These are phyloP conservation scores for Cataglyphis altisquamis DNA, from an alignment of 2,888 invertebrate genomes.

Conservation along the genomic window DNA sequence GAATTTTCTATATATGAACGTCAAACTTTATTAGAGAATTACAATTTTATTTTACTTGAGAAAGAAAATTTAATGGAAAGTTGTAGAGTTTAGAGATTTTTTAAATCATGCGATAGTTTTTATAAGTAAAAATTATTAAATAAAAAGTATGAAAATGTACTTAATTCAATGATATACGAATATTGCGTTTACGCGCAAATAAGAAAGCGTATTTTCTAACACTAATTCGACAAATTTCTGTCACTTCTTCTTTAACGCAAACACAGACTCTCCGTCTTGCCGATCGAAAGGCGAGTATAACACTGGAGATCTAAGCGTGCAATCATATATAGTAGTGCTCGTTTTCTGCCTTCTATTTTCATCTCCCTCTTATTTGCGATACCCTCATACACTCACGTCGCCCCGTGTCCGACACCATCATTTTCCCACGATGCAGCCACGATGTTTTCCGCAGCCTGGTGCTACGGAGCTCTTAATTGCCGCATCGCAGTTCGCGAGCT, in stretches of 20 bases:
- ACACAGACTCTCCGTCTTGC: slow-evolving; percentile 83
- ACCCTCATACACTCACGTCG: slow-evolving; percentile 37
- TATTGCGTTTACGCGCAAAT: background rate
- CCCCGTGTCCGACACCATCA: slow-evolving; percentile 19
- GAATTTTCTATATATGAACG: background rate
- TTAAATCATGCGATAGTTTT: background rate
- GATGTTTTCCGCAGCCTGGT: slow-evolving; percentile 59
- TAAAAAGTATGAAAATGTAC: background rate
- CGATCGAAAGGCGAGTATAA: slow-evolving; percentile 85
- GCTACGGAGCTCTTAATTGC: slow-evolving; percentile 71
- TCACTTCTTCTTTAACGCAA: slow-evolving; percentile 82
- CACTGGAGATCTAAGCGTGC: slow-evolving; percentile 58
- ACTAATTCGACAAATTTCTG: slow-evolving; percentile 81
- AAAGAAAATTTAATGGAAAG: background rate
- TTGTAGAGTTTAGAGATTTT: background rate
- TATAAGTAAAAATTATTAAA: background rate
- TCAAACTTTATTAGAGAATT: background rate
- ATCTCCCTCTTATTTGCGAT: slow-evolving; percentile 57
- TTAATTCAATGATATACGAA: background rate
- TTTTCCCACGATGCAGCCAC: slow-evolving; percentile 59
- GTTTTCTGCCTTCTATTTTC: slow-evolving; percentile 12
- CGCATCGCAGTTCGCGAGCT: slow-evolving; percentile 71
- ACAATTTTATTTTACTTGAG: slow-evolving; percentile 8
- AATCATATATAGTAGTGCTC: slow-evolving; percentile 62
- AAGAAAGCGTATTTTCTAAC: slow-evolving; percentile 42